Evolutionary conservation across 1,140 invertebrate species (phyloP).

Genomic region (Drosophila micromelanica): DNA sequence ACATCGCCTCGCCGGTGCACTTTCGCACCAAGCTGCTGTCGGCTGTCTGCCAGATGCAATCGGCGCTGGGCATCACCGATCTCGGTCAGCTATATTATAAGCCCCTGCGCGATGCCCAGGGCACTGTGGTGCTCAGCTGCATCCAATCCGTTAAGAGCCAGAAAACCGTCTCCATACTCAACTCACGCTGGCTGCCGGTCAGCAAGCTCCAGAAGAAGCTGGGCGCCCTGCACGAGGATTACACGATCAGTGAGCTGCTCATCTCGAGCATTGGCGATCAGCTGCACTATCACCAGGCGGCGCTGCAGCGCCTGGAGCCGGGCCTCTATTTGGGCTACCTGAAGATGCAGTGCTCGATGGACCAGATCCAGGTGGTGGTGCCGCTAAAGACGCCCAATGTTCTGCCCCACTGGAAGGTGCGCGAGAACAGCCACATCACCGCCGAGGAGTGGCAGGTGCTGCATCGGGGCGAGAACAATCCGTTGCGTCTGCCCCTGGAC

Average conservation of each 20-base stretch:
- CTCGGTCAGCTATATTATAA: slow-evolving; percentile 96
- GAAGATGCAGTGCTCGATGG: slow-evolving; percentile 97
- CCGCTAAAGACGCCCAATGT: slow-evolving; percentile 96
- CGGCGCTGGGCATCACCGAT: slow-evolving; percentile 93
- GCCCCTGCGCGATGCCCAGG: slow-evolving; percentile 93
- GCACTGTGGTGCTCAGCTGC: slow-evolving; percentile 95
- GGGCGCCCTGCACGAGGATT: slow-evolving; percentile 87
- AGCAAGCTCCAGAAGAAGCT: slow-evolving; percentile 89
- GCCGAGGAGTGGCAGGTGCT: slow-evolving; percentile 96
- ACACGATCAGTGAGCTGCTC: slow-evolving; percentile 91
- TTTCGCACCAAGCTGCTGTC: slow-evolving; percentile 96
- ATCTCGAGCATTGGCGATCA: slow-evolving; percentile 95
- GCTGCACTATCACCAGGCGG: slow-evolving; percentile 94
- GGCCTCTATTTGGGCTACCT: slow-evolving; percentile 98
- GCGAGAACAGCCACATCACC: slow-evolving; percentile 97
- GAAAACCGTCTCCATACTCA: slow-evolving; percentile 93
- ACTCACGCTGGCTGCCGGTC: slow-evolving; percentile 95
- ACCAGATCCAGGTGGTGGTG: slow-evolving; percentile 96
- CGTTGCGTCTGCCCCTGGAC: slow-evolving; percentile 84
- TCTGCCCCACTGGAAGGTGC: slow-evolving; percentile 95
- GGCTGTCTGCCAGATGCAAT: slow-evolving; percentile 96
- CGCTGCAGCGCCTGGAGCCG: slow-evolving; percentile 90
- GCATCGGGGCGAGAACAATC: slow-evolving; percentile 85
- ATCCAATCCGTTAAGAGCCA: slow-evolving; percentile 93
- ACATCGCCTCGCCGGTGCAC: slow-evolving; percentile 94